phyloP scores from a whole-genome alignment of 2,113 vertebrate species.

The Lepus americanus region DNA sequence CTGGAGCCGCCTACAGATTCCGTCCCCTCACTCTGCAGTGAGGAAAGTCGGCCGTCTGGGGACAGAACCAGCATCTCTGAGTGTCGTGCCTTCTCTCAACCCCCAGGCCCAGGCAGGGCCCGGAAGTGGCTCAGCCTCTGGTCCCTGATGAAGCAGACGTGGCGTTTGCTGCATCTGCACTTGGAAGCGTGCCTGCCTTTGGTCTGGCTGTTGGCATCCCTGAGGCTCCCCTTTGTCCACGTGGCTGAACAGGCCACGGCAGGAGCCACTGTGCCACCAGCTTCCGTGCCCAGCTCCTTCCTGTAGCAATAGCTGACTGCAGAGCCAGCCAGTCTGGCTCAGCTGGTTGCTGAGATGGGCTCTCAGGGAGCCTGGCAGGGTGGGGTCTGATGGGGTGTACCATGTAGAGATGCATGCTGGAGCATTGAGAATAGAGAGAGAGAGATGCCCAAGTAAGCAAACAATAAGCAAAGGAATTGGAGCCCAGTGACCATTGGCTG shows the following conservation, averaged over 20 bases:
- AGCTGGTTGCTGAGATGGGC: not conserved
- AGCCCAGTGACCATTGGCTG: not conserved
- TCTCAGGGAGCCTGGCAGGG: accelerated
- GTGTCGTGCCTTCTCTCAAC: not conserved
- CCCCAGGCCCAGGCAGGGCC: not conserved
- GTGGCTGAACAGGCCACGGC: not conserved
- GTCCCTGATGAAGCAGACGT: no score
- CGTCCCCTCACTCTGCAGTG: not conserved
- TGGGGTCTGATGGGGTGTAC: not conserved
- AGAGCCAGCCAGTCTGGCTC: no score
- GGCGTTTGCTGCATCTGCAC: not conserved
- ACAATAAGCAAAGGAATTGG: not conserved
- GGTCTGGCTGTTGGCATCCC: not conserved
- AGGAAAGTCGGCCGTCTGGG: accelerated
- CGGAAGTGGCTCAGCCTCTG: not conserved
- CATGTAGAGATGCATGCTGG: not conserved
- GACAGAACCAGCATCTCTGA: no score
- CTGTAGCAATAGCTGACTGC: no score
- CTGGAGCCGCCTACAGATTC: not conserved
- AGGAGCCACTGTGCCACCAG: not conserved
- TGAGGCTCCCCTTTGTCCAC: not conserved
- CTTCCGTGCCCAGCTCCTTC: not conserved
- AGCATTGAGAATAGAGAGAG: not conserved
- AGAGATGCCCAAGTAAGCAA: not conserved
- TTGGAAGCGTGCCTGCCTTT: not conserved